Evolutionary conservation across 1,140 invertebrate species (phyloP).

Genomic region (Macrosteles quadrilineatus): DNA sequence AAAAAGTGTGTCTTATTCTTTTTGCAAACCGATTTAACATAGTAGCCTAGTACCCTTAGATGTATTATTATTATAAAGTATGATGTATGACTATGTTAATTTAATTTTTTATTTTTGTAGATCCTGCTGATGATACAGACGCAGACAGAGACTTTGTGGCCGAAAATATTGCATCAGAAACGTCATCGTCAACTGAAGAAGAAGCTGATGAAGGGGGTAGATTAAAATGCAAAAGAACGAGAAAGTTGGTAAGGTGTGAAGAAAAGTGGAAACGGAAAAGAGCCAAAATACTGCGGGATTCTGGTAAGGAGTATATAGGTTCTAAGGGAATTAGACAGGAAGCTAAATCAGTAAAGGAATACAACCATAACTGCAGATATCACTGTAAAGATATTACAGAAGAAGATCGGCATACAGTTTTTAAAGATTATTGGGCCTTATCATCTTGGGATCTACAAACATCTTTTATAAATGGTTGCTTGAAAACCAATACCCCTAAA

Average conservation of each 20-base stretch:
- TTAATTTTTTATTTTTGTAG: neutral
- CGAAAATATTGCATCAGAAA: neutral
- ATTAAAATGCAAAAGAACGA: neutral
- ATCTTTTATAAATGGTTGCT: neutral
- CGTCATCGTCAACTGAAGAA: neutral
- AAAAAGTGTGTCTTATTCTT: neutral
- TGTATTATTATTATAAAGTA: neutral
- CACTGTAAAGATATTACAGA: neutral
- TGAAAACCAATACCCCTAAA: neutral
- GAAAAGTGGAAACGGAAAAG: neutral
- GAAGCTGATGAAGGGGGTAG: neutral
- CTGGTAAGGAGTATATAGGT: neutral
- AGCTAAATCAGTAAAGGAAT: neutral
- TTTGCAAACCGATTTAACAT: neutral
- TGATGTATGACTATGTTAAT: neutral
- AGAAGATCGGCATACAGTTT: neutral
- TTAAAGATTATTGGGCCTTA: conserved; percentile 2
- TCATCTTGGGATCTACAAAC: neutral
- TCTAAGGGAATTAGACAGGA: neutral
- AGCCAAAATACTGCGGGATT: neutral
- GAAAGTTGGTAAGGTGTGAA: neutral
- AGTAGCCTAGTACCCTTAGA: neutral
- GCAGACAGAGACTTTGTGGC: neutral
- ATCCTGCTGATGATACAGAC: neutral
- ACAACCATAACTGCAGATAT: conserved; percentile 10